These are phyloP conservation scores for Pseudorasbora parva DNA, from an alignment of 2,113 vertebrate genomes.

Conservation along the genomic window DNA sequence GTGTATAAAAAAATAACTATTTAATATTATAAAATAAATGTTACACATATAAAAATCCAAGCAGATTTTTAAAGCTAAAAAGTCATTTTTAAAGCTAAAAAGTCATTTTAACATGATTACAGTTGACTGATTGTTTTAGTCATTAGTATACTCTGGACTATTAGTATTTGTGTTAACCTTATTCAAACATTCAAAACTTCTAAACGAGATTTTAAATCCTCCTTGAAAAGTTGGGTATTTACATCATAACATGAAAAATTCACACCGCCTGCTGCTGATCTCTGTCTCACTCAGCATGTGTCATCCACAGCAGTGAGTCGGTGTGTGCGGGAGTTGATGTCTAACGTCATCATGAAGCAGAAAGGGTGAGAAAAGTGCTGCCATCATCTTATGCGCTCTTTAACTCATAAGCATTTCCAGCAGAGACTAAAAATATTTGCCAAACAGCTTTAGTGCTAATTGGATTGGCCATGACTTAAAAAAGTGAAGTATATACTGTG, in stretches of 20 bases:
- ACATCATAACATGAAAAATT: background rate
- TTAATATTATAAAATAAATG: background rate
- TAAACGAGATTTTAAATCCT: background rate
- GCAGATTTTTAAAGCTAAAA: too few relatives aligned
- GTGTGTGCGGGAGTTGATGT: background rate
- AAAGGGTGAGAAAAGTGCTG: conserved; percentile 19
- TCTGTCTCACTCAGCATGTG: conserved; percentile 19
- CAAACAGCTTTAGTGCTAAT: background rate
- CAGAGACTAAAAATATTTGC: conserved; percentile 1
- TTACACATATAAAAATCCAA: too few relatives aligned
- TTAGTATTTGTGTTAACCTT: background rate
- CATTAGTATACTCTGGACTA: background rate
- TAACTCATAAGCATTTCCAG: background rate
- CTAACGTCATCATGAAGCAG: conserved; percentile 28
- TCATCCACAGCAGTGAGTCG: conserved; percentile 42
- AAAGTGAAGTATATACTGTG: background rate
- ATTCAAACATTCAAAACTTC: background rate
- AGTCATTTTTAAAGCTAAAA: too few relatives aligned
- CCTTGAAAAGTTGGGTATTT: background rate
- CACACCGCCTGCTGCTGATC: background rate
- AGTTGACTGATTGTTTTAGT: too few relatives aligned
- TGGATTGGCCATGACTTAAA: background rate
- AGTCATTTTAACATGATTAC: background rate
- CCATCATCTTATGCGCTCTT: background rate
- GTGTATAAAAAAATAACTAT: background rate